Base-by-base conservation (phyloP, 2,888 invertebrate genomes). In the Torymus auratus region DNA sequence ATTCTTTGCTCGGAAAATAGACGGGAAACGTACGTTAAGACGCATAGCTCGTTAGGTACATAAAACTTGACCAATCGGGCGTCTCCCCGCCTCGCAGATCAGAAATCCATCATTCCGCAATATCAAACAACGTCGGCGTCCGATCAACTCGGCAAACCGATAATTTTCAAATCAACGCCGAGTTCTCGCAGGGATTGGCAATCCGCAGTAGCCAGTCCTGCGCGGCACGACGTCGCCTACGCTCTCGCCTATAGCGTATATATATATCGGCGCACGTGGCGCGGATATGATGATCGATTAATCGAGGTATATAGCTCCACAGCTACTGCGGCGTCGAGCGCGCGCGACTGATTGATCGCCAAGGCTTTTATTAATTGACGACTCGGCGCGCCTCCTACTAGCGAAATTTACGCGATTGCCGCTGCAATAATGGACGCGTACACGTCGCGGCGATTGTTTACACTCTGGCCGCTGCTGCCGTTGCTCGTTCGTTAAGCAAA, bases 311-410 rank as follows among this genome's bases (percentile, higher is more conserved):
- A 5, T 41, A 7, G 17, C 69, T 4, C 20, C 68, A 12, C 62
- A 55, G 12, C 71, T 20, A 15, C 55, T 17, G 5, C 28, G 53
- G 50, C 65, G 53, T 20, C 60, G 55, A 11, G 53, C 61, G 52
- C 53, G 52, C 53, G 41, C 81, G 68, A 20, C 55, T 80, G 74
- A 80, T 80, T 74, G 74, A 80, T 80, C 62, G 56, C 58, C 80
- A 70, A 80, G 83, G 73, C 78, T 78, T 82, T 85, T 79, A 83
- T 84, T 85, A 84, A 86, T 86, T 84, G 82, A 83, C 20, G 79
- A 72, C 81, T 80, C 78, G 80, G 14, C 71, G 28, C 20, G 69
- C 72, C 82, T 81, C 68, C 23, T 13, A 3, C 15, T 41, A 41
- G 50, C 52, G 78, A 84, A 85, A 85, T 85, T 52, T 28, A 23